Evolutionary conservation across 2,888 invertebrate species (phyloP).

Genomic region (Spisula subtruncata): DNA sequence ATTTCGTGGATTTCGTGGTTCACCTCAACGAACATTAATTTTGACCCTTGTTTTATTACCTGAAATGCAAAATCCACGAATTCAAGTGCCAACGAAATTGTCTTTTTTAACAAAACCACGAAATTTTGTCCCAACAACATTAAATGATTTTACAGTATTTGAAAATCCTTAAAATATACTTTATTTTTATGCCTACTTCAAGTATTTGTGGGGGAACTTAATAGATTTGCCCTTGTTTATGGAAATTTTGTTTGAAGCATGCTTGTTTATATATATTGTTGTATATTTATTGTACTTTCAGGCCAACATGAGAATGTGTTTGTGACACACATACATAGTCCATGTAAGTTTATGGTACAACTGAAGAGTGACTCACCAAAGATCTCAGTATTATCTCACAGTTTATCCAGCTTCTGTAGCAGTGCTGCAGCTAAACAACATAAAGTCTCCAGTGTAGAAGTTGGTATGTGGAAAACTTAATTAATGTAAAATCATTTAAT

Average conservation of each 20-base stretch:
- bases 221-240: background rate
- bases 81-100: too few species aligned
- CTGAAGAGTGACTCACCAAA: slow-evolving; percentile 75
- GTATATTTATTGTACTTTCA: too few species aligned
- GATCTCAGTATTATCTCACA: slow-evolving; percentile 75
- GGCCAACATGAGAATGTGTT: slow-evolving; percentile 89
- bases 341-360: slow-evolving; percentile 91
- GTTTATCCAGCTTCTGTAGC: slow-evolving; percentile 80
- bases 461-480: slow-evolving; percentile 61
- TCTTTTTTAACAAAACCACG: too few species aligned
- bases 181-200: too few species aligned
- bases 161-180: too few species aligned
- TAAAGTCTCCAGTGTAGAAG: slow-evolving; percentile 68
- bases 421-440: slow-evolving; percentile 69
- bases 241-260: background rate
- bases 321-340: slow-evolving; percentile 90
- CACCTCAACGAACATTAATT: too few species aligned
- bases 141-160: too few species aligned
- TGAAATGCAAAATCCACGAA: too few species aligned
- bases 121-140: too few species aligned
- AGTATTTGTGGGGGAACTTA: too few species aligned
- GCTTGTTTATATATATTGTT: background rate
- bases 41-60: too few species aligned
- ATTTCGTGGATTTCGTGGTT: too few species aligned
- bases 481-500: background rate